Conservation (phyloP, 2,888 invertebrate genomes). For the Thymelicus acteon region DNA sequence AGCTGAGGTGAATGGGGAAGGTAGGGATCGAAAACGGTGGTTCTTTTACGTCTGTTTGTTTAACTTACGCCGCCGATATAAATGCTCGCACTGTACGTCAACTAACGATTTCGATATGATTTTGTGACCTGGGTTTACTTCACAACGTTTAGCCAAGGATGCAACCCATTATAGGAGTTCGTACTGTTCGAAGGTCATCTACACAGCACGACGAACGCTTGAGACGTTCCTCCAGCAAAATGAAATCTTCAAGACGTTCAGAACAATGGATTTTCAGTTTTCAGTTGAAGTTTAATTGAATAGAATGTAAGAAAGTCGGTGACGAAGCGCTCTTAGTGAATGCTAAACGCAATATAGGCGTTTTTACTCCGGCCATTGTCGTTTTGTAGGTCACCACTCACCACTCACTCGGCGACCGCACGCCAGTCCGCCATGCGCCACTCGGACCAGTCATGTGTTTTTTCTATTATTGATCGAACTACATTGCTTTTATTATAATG, state of each 20-base stretch:
- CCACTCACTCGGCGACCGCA: not conserved
- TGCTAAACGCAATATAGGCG: constrained; percentile 2
- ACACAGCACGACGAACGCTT: too few relatives aligned
- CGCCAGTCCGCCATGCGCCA: too few relatives aligned
- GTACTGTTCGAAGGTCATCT: not conserved
- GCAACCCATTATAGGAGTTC: too few relatives aligned
- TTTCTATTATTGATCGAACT: not conserved
- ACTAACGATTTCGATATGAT: too few relatives aligned
- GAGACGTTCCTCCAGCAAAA: not conserved
- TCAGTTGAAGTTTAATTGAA: not conserved
- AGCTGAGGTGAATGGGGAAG: constrained; percentile 26
- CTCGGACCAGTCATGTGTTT: not conserved
- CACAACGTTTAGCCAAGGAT: too few relatives aligned
- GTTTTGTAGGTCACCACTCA: constrained; percentile 18
- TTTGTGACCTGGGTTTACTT: too few relatives aligned
- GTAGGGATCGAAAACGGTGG: not conserved
- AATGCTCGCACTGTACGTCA: not conserved
- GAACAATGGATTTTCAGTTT: not conserved
- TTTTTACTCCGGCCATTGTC: constrained; percentile 13
- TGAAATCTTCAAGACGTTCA: not conserved
- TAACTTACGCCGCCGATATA: not conserved
- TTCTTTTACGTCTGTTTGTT: not conserved
- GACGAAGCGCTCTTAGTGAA: constrained; percentile 17
- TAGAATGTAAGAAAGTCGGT: constrained; percentile 17
- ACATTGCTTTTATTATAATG: not conserved